Percentiles rank a stretch among this genome's conserved stretches.
phyloP scores from a whole-genome alignment of 2,113 vertebrate genomes.

The Hyla sarda region DNA sequence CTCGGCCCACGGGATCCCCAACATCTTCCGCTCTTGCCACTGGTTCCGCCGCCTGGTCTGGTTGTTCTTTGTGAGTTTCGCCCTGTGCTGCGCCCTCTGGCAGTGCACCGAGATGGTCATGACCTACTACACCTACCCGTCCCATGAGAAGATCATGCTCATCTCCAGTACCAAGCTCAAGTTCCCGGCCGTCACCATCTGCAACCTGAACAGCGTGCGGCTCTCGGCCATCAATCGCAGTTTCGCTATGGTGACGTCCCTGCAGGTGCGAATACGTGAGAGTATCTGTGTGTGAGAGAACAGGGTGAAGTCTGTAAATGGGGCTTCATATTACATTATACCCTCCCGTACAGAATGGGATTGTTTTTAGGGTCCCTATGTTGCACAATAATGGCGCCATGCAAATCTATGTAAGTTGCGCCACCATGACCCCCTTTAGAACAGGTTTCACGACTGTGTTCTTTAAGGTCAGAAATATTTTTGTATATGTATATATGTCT shows the following conservation, averaged over 20 bases:
- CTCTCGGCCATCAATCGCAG: constrained; percentile 48
- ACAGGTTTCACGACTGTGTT: no score
- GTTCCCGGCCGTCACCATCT: constrained; percentile 63
- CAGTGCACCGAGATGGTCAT: constrained; percentile 63
- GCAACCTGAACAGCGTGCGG: constrained; percentile 61
- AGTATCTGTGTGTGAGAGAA: neutral
- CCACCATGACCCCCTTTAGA: no score
- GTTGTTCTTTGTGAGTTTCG: constrained; percentile 57
- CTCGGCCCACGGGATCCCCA: constrained; percentile 62
- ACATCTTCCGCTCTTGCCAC: constrained; percentile 60
- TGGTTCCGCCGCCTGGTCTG: constrained; percentile 61
- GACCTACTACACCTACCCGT: constrained; percentile 62
- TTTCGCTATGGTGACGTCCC: constrained; percentile 49
- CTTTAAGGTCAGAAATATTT: no score
- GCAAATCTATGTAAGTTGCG: no score
- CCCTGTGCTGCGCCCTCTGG: constrained; percentile 62
- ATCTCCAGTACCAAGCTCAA: constrained; percentile 60
- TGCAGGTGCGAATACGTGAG: constrained; percentile 48
- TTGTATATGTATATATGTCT: no score
- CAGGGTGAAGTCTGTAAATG: no score
- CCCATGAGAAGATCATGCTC: constrained; percentile 62
- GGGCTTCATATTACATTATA: no score
- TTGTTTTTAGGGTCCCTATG: no score
- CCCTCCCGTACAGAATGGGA: no score
- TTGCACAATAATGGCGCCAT: no score